A percentile compares a stretch with the other conserved stretches of the same genome.
Evolutionary conservation across 2,888 invertebrate species (phyloP).

Genomic region (Aphodius sticticus): DNA sequence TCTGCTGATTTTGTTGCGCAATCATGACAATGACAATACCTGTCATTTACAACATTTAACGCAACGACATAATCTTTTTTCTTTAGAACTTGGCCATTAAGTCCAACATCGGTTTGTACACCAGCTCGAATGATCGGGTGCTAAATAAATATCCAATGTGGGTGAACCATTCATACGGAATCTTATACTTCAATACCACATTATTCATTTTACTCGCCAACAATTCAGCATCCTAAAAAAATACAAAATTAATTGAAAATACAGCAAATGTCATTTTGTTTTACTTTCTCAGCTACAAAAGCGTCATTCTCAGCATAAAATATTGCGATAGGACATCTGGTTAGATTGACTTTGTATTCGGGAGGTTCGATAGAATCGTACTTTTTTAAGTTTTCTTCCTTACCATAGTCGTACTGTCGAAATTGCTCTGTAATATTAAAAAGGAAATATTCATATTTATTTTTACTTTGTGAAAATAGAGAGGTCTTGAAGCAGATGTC

Average conservation of each 20-base stretch:
- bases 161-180: neutral
- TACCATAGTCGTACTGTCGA: slow-evolving; percentile 59
- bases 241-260: neutral
- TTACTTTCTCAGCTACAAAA: neutral
- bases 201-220: neutral
- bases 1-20: too few species aligned
- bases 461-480: too few species aligned
- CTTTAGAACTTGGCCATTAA: neutral
- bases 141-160: neutral
- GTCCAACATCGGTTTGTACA: neutral
- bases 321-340: slow-evolving; percentile 59
- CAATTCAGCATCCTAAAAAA: neutral
- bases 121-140: neutral
- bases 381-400: slow-evolving; percentile 58
- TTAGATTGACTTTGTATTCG: slow-evolving; percentile 63
- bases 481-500: too few species aligned
- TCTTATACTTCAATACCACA: neutral
- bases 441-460: neutral
- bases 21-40: too few species aligned
- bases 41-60: too few species aligned
- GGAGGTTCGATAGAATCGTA: slow-evolving; percentile 64
- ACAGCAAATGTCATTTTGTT: neutral
- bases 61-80: too few species aligned
- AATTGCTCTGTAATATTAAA: slow-evolving; percentile 44
- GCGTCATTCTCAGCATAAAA: neutral